These are phyloP conservation scores for Pionites leucogaster DNA, from an alignment of 2,113 vertebrate species.

Conservation along the genomic window DNA sequence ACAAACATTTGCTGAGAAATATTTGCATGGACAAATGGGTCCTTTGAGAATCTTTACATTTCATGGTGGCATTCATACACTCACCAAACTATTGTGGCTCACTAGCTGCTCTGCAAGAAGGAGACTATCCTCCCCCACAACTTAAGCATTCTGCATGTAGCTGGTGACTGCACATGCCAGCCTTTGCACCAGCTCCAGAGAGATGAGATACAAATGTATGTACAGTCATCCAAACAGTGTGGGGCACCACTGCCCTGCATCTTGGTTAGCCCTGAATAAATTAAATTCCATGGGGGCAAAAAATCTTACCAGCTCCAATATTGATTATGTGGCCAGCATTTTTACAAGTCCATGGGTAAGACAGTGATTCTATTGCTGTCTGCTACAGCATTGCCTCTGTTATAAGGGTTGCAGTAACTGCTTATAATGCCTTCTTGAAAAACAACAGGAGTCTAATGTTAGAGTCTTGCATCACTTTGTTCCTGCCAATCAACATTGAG, in stretches of 20 bases:
- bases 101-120: not conserved
- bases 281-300: not conserved
- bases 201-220: not conserved
- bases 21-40: not conserved
- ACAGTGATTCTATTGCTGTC: not conserved
- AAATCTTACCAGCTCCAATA: not conserved
- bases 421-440: not conserved
- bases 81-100: not conserved
- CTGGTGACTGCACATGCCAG: not conserved
- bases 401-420: not conserved
- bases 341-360: not conserved
- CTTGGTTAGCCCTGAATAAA: not conserved
- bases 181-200: not conserved
- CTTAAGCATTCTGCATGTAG: not conserved
- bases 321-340: not conserved
- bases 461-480: not conserved
- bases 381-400: not conserved
- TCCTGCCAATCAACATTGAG: not conserved
- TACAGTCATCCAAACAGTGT: not conserved
- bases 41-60: not conserved
- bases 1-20: not conserved
- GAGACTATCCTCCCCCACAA: not conserved
- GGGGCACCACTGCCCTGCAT: not conserved
- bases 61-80: rapidly evolving
- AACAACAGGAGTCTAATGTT: not conserved